Base-by-base conservation (phyloP, 2,113 vertebrate species). In the Corythornis cristatus region DNA sequence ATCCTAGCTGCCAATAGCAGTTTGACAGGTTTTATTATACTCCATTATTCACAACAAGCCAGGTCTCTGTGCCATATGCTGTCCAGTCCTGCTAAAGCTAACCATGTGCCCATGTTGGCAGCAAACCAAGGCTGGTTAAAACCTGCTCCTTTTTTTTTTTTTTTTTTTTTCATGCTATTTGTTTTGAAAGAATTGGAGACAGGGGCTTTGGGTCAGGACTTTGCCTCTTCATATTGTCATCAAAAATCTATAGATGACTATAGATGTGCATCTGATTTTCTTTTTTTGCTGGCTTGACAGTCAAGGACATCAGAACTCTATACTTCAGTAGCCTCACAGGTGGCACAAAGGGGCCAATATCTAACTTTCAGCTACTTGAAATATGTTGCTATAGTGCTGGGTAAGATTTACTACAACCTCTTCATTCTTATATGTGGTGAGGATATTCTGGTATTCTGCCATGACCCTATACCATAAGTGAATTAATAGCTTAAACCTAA, bases 21-120 rank as follows among this genome's bases (percentile, higher is more conserved):
- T 94, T 96, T 96, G 95, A 96, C 95, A 95, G 91, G 82, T 96
- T 96, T 95, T 93, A 93, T 96, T 95, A 91, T 91, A 96, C 93
- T 89, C 89, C 89, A 94, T 95, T 96, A 95, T 94, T 94, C 94
- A 95, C 89, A 87, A 94, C 89, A 94, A 95, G 93, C 79, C 96
- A 95, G 95, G 95, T 96, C 93, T 75, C 87, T 87, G 87, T 91
- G 95, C 95, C 96, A 94, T 96, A 95, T 96, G 96, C 87, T 96
- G 94, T 88, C 94, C 96, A 86, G 96, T 88, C 85, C 85, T 83
- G 75, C 93, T 90, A 89, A 93, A 96, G 95, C 92, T 93, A 94
- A 96, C 82, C 93, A 95, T 93, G 93, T 96, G 94, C 82, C 94
- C 72, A 48, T 45, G 51, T 89, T 96, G 95, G 96, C 95, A 94